phyloP scores from a whole-genome alignment of 2,113 vertebrate genomes.

The Macquaria ambigua region DNA sequence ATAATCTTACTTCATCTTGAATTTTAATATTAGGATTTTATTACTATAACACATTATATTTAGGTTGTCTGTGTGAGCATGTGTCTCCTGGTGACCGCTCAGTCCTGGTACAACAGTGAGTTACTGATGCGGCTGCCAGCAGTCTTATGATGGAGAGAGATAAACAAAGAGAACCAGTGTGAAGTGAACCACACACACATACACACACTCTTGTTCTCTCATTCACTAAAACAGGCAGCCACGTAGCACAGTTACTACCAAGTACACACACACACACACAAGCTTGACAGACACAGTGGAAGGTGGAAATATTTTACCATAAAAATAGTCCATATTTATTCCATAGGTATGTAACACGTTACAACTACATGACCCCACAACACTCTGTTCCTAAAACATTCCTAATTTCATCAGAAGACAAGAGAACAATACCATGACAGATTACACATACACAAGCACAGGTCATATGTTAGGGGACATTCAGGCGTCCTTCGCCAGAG shows the following conservation, averaged over 20 bases:
- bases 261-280: neutral
- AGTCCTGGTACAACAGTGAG: constrained; percentile 63
- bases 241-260: neutral
- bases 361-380: neutral
- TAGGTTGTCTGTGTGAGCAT: neutral
- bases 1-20: neutral
- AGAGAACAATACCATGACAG: neutral
- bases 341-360: neutral
- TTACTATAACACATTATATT: neutral
- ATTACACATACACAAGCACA: neutral
- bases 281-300: neutral
- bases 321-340: neutral
- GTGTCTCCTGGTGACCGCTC: constrained; percentile 33
- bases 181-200: constrained; percentile 24
- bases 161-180: constrained; percentile 75
- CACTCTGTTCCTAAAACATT: neutral
- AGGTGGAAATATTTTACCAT: constrained; percentile 4
- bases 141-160: constrained; percentile 71
- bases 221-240: constrained; percentile 10
- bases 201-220: constrained; percentile 22
- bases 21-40: neutral
- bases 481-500: constrained; percentile 20
- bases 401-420: neutral
- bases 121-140: constrained; percentile 58
- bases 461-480: constrained; percentile 7